These are phyloP conservation scores for Agelastica alni DNA, from an alignment of 2,888 invertebrate species.

Conservation along the genomic window DNA sequence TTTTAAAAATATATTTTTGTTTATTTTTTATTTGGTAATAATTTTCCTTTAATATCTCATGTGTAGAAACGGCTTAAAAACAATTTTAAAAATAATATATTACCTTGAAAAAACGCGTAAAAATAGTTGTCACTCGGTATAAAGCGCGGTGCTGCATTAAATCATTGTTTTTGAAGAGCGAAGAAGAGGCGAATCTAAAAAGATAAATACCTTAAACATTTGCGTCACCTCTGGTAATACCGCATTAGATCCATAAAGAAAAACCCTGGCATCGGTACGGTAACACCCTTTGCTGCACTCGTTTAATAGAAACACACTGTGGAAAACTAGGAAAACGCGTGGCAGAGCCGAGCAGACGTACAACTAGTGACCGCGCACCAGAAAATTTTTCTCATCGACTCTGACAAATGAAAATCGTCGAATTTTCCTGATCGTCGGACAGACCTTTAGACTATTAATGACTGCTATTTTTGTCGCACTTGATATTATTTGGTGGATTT, in stretches of 20 bases:
- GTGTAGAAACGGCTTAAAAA: too few relatives aligned
- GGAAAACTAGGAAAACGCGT: conserved; percentile 42
- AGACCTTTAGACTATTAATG: conserved; percentile 3
- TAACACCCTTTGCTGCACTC: conserved; percentile 40
- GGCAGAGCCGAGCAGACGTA: conserved; percentile 30
- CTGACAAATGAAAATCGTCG: conserved; percentile 16
- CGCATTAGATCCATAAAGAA: conserved; percentile 43
- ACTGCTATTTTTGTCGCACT: conserved; percentile 32
- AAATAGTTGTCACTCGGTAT: too few relatives aligned
- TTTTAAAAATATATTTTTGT: too few relatives aligned
- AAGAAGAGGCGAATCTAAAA: too few relatives aligned
- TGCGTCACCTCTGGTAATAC: conserved; percentile 41
- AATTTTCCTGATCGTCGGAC: conserved; percentile 6
- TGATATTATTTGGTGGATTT: conserved; percentile 15
- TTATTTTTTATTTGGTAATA: too few relatives aligned
- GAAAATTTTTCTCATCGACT: conserved; percentile 11
- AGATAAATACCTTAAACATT: conserved; percentile 38
- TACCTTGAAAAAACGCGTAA: too few relatives aligned
- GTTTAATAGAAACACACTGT: conserved; percentile 41
- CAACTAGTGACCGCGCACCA: conserved; percentile 36
- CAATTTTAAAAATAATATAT: background rate
- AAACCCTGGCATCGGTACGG: conserved; percentile 34
- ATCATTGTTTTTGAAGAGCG: too few relatives aligned
- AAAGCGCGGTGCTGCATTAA: too few relatives aligned
- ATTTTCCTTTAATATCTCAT: too few relatives aligned